Base-by-base conservation (phyloP, 2,113 vertebrate species). In the Limanda limanda region DNA sequence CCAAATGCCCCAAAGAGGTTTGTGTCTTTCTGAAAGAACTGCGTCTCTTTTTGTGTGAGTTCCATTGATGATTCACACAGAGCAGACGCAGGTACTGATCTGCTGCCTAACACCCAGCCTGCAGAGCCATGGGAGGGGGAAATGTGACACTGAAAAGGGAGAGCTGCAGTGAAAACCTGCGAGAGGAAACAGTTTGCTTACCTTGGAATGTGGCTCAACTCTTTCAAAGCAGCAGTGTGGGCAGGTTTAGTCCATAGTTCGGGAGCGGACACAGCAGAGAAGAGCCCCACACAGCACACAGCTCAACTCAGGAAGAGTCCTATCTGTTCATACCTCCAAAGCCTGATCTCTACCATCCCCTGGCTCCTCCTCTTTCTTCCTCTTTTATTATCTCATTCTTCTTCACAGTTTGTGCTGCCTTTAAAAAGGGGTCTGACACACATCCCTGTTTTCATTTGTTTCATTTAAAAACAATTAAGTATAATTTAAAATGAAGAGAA, bases 291-390 rank as follows among this genome's bases (percentile, higher is more conserved):
- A 21, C 45, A 56, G 20, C 52, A 1, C 17, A 23, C 63, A 71
- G 67, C 74, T 52, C 42, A 0, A 61, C 63, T 59, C 74, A 87
- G 87, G 86, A 89, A 91, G 82, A 66, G 68, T 40, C 20, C 48
- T 87, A 71, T 62, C 62, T 10, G 45, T 17, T 47, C 20, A 9
- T 75, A 72, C 71, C 81, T 76, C 73, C n/a, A 8, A 60, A 42
- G 21, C 31, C 81, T 55, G 31, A 11, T 69, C 72, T 63, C 59
- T n/a, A 4, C 54, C 57, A 4, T 60, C 66, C 8, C 52, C 71
- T 68, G 59, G 61, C 87, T 78, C 87, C 88, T 78, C 87, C 86
- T 75, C 82, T 60, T 23, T 48, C 70, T 64, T 76, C 64, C 61
- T 74, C 76, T 77, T 42, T 2, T 25, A 1, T 68, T 13, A 37